Evolutionary conservation across 2,888 invertebrate species (phyloP), one percentile per base, ranked within the genome.

Genomic region (Agriopis aurantiaria): DNA sequence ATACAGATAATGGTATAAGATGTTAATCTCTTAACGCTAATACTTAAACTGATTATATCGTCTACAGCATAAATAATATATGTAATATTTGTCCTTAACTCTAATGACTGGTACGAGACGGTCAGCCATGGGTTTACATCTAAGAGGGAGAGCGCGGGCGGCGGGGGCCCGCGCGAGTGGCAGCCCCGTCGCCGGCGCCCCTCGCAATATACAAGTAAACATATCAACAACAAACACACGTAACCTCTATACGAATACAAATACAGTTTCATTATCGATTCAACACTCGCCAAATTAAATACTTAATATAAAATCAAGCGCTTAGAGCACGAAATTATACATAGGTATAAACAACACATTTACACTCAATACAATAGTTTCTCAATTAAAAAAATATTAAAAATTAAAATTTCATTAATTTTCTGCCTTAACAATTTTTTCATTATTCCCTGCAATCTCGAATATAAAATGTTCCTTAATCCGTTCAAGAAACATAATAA

Each of bases 1-100:
- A 93, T 90, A 91, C 89, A 80, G 88, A 86, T 90, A 92, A 88
- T 89, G 90, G 91, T 93, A 91, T 91, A 91, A 92, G 92, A 90
- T 80, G 87, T 90, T 87, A 91, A 91, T 91, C 88, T 90, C 90
- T 91, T 92, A 92, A 72, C 41, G 61, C 87, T 90, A 89, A 86
- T 84, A 88, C 89, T 89, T 91, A 90, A 75, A 82, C 79, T 80
- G 83, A 86, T 84, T 86, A 88, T 86, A 91, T 84, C 84, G 84
- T 83, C 91, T 91, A 91, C 84, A 87, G 88, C 89, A 89, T 90
- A 88, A 89, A 88, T 90, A 91, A 86, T 90, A 87, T 75, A 75
- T 77, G 74, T 75, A 75, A 74, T 90, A 85, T 82, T 85, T 84
- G 80, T 82, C 81, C 75, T 82, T 87, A 91, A 23, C 78, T 75